Conservation (phyloP, 2,113 vertebrate genomes). For the Cephalophus harveyi region DNA sequence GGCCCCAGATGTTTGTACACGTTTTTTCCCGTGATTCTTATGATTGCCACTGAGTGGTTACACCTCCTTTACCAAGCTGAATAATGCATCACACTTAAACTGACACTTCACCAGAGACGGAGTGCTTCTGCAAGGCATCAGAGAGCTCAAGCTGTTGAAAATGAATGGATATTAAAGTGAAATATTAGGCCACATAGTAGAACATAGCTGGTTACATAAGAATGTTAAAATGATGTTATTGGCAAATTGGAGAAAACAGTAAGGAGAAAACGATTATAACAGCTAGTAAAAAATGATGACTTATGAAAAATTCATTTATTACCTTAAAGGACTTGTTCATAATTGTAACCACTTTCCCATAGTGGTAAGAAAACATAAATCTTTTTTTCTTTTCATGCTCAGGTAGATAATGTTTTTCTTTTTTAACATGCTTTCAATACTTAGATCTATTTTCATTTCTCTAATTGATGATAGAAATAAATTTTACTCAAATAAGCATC, state of each 20-base stretch:
- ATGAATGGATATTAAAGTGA: conserved; percentile 76
- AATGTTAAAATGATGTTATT: conserved; percentile 72
- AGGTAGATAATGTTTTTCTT: conserved; percentile 25
- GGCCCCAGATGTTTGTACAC: conserved; percentile 17
- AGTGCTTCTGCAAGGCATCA: conserved; percentile 61
- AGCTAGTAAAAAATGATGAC: conserved; percentile 55
- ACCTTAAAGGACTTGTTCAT: conserved; percentile 63
- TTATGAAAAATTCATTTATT: conserved; percentile 77
- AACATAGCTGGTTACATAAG: conserved; percentile 64
- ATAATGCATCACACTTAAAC: conserved; percentile 58
- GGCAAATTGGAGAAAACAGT: conserved; percentile 66
- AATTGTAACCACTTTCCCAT: conserved; percentile 70
- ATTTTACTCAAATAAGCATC: conserved; percentile 52
- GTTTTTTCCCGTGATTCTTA: not conserved
- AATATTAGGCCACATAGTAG: conserved; percentile 62
- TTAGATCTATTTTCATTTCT: conserved; percentile 50
- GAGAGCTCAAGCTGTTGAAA: conserved; percentile 60
- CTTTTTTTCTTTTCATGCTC: not conserved
- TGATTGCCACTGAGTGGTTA: conserved; percentile 47
- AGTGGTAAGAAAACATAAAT: conserved; percentile 50
- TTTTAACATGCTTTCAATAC: conserved; percentile 43
- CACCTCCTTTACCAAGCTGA: conserved; percentile 44
- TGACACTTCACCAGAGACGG: conserved; percentile 51
- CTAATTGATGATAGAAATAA: conserved; percentile 48
- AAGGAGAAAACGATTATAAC: conserved; percentile 71